Evolutionary conservation across 2,797 vertebrate species (phyloP).

Genomic region (Cirrhinus molitorella): DNA sequence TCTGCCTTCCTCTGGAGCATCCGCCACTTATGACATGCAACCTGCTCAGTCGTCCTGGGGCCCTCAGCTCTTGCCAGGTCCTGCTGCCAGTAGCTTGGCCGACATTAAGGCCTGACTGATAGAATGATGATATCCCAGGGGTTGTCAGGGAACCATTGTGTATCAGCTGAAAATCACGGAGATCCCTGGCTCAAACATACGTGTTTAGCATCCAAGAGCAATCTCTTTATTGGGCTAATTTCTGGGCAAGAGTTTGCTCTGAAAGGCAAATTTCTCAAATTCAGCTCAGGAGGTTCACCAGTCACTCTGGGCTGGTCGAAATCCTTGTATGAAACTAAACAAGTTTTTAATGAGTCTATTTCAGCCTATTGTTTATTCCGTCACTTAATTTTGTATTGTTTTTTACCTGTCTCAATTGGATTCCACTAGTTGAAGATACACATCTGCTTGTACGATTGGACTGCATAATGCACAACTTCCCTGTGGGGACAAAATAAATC

Average conservation of each 20-base stretch:
- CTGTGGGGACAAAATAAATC: not conserved
- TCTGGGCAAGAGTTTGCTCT: not conserved
- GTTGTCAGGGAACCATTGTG: constrained; percentile 49
- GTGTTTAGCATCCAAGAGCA: constrained; percentile 16
- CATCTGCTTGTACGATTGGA: not conserved
- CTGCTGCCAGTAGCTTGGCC: constrained; percentile 19
- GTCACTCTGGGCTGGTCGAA: not conserved
- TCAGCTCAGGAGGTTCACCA: not conserved
- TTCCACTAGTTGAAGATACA: not conserved
- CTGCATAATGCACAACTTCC: constrained; percentile 18
- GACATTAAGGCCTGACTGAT: constrained; percentile 48
- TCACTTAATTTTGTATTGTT: not conserved
- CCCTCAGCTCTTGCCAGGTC: constrained; percentile 35
- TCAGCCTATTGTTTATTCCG: not conserved
- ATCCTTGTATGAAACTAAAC: not conserved
- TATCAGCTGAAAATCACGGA: constrained; percentile 38
- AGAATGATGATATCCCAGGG: constrained; percentile 55
- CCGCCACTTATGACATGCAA: constrained; percentile 43
- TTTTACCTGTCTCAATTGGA: not conserved
- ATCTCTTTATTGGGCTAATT: constrained; percentile 44
- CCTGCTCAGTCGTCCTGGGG: constrained; percentile 43
- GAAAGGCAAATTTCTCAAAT: not conserved
- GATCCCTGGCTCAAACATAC: constrained; percentile 22
- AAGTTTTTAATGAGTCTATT: not conserved
- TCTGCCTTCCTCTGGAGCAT: constrained; percentile 10